Conservation (phyloP, 37 sponge, comb jelly and placozoan species). For the Dysidea cf. avara region DNA sequence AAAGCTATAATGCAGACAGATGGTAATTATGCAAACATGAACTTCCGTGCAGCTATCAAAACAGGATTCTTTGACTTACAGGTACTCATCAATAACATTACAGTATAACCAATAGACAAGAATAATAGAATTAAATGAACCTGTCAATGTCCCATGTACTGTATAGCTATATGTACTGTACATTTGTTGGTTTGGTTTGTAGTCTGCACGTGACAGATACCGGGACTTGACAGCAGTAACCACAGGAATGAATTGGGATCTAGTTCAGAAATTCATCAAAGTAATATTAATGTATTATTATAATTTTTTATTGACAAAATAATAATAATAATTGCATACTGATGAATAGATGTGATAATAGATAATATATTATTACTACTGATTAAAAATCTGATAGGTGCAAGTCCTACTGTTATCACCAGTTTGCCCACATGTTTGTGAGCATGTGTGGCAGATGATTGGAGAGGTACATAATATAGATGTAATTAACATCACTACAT, state of each 20-base stretch:
- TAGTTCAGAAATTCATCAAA: slow-evolving; percentile 81
- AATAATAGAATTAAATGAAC: too few species aligned
- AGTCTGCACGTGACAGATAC: slow-evolving; percentile 75
- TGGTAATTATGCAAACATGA: slow-evolving; percentile 65
- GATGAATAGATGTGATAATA: too few species aligned
- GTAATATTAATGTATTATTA: too few species aligned
- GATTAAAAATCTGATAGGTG: slow-evolving; percentile 33
- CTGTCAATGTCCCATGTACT: too few species aligned
- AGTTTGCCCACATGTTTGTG: slow-evolving; percentile 89
- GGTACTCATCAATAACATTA: too few species aligned
- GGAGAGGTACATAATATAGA: slow-evolving; percentile 62
- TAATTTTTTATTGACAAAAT: too few species aligned
- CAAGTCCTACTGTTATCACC: slow-evolving; percentile 91
- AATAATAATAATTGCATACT: too few species aligned
- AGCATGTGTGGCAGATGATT: slow-evolving; percentile 88
- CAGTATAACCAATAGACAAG: too few species aligned
- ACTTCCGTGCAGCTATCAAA: slow-evolving; percentile 86
- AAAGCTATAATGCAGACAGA: slow-evolving; percentile 63
- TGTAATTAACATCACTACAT: background rate
- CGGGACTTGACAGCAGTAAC: slow-evolving; percentile 74
- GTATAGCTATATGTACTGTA: too few species aligned
- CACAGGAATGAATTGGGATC: slow-evolving; percentile 90
- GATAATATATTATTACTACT: background rate
- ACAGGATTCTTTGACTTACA: slow-evolving; percentile 87
- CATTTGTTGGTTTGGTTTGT: background rate